These are phyloP conservation scores for Axinella damicornis DNA, from an alignment of 37 sponge, comb jelly and placozoan genomes.

Conservation along the genomic window DNA sequence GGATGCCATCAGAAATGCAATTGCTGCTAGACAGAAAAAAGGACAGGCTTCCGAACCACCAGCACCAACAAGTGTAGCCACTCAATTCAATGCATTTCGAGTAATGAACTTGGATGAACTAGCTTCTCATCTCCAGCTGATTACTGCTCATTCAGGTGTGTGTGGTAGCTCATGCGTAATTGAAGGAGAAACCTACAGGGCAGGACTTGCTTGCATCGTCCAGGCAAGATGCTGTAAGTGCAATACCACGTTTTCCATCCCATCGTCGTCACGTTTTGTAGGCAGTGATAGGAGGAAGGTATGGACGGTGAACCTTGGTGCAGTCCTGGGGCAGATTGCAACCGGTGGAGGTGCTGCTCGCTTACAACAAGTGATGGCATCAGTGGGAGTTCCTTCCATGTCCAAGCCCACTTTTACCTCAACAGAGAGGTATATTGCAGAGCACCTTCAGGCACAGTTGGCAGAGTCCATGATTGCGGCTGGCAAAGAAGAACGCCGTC, in stretches of 20 bases:
- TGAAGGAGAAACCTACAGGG: background rate
- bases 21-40: too few relatives aligned
- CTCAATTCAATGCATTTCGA: too few relatives aligned
- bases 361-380: background rate
- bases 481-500: conserved; percentile 26
- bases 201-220: background rate
- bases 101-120: background rate
- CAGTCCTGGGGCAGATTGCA: conserved; percentile 7
- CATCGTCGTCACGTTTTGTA: conserved; percentile 8
- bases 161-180: background rate
- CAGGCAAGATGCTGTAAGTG: background rate
- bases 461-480: background rate
- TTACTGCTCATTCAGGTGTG: background rate
- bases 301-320: conserved; percentile 12
- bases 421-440: conserved; percentile 21
- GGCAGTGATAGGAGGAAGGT: background rate
- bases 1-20: background rate
- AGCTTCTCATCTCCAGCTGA: background rate
- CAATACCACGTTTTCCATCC: background rate
- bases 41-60: too few relatives aligned
- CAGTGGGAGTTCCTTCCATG: conserved; percentile 16
- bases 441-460: background rate
- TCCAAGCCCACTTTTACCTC: conserved; percentile 13
- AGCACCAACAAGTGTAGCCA: too few relatives aligned
- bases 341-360: conserved; percentile 26